Base-by-base conservation (phyloP, 2,113 vertebrate species). In the Leptocoma aspasia region DNA sequence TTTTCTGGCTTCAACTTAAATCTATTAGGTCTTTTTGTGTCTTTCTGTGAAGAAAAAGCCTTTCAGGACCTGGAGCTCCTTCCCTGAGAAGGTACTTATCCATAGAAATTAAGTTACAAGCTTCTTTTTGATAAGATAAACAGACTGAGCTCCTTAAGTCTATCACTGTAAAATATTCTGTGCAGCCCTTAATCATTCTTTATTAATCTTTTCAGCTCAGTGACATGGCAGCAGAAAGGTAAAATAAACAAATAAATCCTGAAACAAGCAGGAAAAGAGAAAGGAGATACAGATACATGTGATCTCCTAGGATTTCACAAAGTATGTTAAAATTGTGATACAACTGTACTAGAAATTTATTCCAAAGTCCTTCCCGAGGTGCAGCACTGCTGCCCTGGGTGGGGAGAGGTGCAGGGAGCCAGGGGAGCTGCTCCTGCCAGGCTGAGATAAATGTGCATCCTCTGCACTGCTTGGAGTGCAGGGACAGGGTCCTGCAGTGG, bases 31-130 rank as follows among this genome's bases (percentile, higher is more conserved):
- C 47, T 87, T 81, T 70, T 27, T 59, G n/a, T 91, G 69, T 44
- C 52, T 75, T 93, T 76, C 28, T 93, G 57, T 61, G 75, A 87
- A 90, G 70, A 76, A 65, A 79, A 47, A 72, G 39, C 56, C 73
- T 81, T 84, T 71, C 65, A 60, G 66, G 50, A 77, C 85, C 85
- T 70, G 73, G 53, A 68, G 49, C 70, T 56, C 64, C 71, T 44
- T 94, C 86, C 44, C 77, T 56, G 19, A 0, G 5, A 71, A 79
- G 61, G 82, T 84, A 20, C 90, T 93, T 72, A 94, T 3, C 84
- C 90, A 53, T 41, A 13, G 16, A 90, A 96, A 96, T 94, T 65
- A 94, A 93, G 85, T 86, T 77, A 94, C 81, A 90, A 94, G 54
- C 59, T 83, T 28, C 73, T 65, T 90, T 85, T 83, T 73, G 82